Evolutionary conservation across 2,888 invertebrate species (phyloP).

Genomic region (Thereva nobilitata): DNA sequence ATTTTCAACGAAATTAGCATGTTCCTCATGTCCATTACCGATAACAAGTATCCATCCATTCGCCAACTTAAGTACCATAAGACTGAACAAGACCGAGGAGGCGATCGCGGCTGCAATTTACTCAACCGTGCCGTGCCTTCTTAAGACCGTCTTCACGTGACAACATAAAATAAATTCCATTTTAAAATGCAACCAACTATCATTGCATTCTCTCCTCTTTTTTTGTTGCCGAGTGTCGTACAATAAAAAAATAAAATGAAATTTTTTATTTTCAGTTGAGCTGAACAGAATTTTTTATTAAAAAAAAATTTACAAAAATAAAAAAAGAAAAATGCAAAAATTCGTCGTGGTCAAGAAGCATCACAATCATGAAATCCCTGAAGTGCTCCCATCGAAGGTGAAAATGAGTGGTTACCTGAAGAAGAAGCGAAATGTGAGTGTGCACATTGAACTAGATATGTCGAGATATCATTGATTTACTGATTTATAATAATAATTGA

Average conservation of each 20-base stretch:
- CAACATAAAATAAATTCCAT: too few relatives aligned
- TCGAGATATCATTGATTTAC: too few relatives aligned
- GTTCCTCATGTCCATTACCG: too few relatives aligned
- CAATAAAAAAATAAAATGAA: constrained; percentile 7
- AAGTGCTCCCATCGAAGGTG: constrained; percentile 43
- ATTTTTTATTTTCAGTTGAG: constrained; percentile 15
- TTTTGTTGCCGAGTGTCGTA: neutral
- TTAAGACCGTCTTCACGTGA: too few relatives aligned
- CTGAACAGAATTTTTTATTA: neutral
- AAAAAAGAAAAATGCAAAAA: constrained; percentile 42
- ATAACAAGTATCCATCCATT: too few relatives aligned
- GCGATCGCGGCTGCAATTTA: too few relatives aligned
- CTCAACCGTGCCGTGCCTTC: too few relatives aligned
- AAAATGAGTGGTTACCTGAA: constrained; percentile 52
- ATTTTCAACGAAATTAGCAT: too few relatives aligned
- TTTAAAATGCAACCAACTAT: too few relatives aligned
- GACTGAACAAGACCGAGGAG: too few relatives aligned
- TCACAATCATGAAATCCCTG: constrained; percentile 30
- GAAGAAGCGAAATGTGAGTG: constrained; percentile 52
- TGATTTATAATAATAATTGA: neutral
- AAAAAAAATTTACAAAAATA: too few relatives aligned
- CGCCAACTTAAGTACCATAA: too few relatives aligned
- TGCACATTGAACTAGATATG: neutral
- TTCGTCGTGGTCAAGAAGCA: constrained; percentile 44
- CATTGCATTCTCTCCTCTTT: neutral